Base-by-base conservation (phyloP, 2,113 vertebrate genomes). In the Notiomystis cincta region DNA sequence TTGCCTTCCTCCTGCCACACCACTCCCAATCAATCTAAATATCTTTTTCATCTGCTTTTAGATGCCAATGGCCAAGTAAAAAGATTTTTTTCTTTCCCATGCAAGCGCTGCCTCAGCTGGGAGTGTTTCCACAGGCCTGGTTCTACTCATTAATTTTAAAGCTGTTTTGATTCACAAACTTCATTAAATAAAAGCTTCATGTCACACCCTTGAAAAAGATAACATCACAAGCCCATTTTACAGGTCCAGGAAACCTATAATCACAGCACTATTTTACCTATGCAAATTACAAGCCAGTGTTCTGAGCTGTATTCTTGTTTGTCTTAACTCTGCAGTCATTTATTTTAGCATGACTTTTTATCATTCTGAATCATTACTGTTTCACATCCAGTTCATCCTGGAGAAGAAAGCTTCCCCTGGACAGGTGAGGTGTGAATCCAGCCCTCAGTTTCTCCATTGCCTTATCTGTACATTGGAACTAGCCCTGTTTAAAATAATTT, bases 181-280 rank as follows among this genome's bases (percentile, higher is more conserved):
- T 94, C 58, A 90, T 92, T 92, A 90, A 85, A 80, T 69, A 87
- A 72, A 86, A 89, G 80, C 66, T 90, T 25, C 47, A 66, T 57
- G 91, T 86, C 87, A 92, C 95, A 80, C 89, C 91, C 89, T 92
- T 77, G 51, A 35, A 77, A 91, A 82, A 91, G 96, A 96, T 97
- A 72, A 2, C 73, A 96, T 95, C 94, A 72, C 28, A 64, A 89
- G 67, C 90, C 30, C 70, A 80, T 94, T 93, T 90, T 91, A 64
- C 44, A 38, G 48, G 18, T 44, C 38, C 42, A 54, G 60, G 82
- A 73, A 90, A 24, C 79, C 79, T 95, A 3, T 96, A 95, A 95
- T 96, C 64, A 89, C n/a, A 40, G 33, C 54, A 8, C 67, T 70
- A 1, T 69, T 56, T 82, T 82, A 58, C 81, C 66, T 72, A 3